Base-by-base conservation (phyloP, 2,797 vertebrate species). In the Capromys pilorides region DNA sequence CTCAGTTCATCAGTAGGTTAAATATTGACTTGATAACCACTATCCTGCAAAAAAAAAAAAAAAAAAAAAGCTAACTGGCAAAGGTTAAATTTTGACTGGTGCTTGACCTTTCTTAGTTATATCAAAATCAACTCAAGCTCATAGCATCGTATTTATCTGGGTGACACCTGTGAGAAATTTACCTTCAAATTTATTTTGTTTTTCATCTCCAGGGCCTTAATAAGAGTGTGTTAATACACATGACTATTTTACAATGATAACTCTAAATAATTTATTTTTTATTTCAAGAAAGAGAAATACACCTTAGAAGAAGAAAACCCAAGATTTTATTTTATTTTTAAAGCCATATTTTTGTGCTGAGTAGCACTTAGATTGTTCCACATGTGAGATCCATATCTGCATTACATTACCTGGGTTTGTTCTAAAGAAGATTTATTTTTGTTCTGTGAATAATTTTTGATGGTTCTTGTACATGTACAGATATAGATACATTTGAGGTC, bases 401-500 rank as follows among this genome's bases (percentile, higher is more conserved):
- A 98, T 98, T 98, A 98, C 98, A 98, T 98, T 98, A 98, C 97
- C 98, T 98, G 98, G 98, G 97, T 98, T 98, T 98, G 97, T 98
- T 98, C 98, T 98, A 98, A 98, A 98, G 98, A 98, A 98, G 98
- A 98, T 98, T 98, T 98, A 98, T 98, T 98, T 98, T 98, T 98
- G 98, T 98, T 98, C 97, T 98, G 98, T 98, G 98, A 98, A 98
- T 98, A 98, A 98, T 98, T 98, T 98, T 98, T 97, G 98, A 98
- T 95, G 86, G 98, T 98, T 98, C 98, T 98, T 98, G 98, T 98
- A 98, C 98, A 98, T 98, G 98, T 98, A 98, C 98, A 98, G 98
- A 98, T 98, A 98, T 90, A 98, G 98, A 98, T 98, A 98, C 96
- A 94, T 98, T 98, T 98, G 98, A 98, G 98, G 98, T 98, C 98